A percentile compares a stretch with the other conserved stretches of the same genome.
Conservation (phyloP, 2,113 vertebrate species). For the Hoplias malabaricus region DNA sequence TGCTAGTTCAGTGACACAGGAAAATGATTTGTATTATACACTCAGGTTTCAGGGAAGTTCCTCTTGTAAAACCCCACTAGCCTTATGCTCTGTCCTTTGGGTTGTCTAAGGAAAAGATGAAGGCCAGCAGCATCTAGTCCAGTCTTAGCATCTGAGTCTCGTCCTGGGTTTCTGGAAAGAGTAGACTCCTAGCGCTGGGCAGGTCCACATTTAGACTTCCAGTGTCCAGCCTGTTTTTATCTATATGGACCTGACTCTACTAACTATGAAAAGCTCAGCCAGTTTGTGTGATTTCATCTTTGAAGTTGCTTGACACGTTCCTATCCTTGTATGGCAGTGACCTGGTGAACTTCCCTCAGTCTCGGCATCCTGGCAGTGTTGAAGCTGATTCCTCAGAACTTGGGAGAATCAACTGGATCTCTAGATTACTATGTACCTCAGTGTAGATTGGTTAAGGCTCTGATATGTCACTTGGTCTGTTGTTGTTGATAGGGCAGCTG, state of each 20-base stretch:
- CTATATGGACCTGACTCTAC: neutral
- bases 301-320: neutral
- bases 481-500: neutral
- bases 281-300: neutral
- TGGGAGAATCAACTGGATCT: neutral
- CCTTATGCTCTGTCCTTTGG: neutral
- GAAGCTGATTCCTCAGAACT: neutral
- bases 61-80: neutral
- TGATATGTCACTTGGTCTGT: neutral
- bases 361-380: neutral
- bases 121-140: neutral
- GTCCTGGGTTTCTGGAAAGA: neutral
- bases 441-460: neutral
- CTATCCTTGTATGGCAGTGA: neutral
- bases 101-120: slow-evolving; percentile 1
- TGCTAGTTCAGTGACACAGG: neutral
- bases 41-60: neutral
- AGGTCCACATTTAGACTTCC: neutral
- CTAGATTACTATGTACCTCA: neutral
- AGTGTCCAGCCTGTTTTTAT: neutral
- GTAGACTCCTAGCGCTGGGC: neutral
- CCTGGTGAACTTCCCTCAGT: neutral
- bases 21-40: neutral
- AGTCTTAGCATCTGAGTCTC: slow-evolving; percentile 17
- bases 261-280: neutral